Evolutionary conservation across 2,797 vertebrate genomes (phyloP).

Genomic region (Uromys caudimaculatus): DNA sequence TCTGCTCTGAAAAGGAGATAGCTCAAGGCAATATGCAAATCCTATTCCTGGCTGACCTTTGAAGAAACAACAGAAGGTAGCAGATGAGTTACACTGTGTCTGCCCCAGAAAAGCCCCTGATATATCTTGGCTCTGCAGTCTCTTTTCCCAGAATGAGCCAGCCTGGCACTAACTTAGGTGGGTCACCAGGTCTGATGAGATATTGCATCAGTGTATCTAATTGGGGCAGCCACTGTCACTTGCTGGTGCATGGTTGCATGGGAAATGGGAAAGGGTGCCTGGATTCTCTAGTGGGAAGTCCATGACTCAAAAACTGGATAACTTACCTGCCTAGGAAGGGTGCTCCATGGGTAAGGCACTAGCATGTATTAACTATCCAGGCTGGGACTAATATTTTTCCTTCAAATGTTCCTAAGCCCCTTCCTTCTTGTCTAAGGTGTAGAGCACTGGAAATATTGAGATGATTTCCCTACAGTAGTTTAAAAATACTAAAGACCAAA

Average conservation of each 20-base stretch:
- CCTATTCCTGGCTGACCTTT: neutral
- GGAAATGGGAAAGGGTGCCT: neutral
- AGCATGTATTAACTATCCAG: neutral
- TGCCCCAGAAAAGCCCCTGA: neutral
- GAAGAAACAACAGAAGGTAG: neutral
- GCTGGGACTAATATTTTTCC: neutral
- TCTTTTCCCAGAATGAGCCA: neutral
- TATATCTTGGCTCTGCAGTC: neutral
- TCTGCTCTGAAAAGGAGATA: neutral
- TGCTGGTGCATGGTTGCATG: neutral
- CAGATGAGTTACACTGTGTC: neutral
- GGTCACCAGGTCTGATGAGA: constrained; percentile 4
- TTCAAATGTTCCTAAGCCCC: neutral
- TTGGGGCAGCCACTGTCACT: neutral
- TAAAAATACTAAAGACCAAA: constrained; percentile 8
- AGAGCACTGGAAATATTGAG: neutral
- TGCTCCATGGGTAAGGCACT: neutral
- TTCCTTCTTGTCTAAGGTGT: constrained; percentile 20
- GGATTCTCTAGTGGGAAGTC: neutral
- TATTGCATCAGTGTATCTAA: neutral
- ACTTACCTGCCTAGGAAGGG: neutral
- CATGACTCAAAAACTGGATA: neutral
- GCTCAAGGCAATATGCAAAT: neutral
- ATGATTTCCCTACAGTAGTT: neutral
- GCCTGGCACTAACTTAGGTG: neutral